phyloP scores from a whole-genome alignment of 2,113 vertebrate species.

The Sakesphorus luctuosus region DNA sequence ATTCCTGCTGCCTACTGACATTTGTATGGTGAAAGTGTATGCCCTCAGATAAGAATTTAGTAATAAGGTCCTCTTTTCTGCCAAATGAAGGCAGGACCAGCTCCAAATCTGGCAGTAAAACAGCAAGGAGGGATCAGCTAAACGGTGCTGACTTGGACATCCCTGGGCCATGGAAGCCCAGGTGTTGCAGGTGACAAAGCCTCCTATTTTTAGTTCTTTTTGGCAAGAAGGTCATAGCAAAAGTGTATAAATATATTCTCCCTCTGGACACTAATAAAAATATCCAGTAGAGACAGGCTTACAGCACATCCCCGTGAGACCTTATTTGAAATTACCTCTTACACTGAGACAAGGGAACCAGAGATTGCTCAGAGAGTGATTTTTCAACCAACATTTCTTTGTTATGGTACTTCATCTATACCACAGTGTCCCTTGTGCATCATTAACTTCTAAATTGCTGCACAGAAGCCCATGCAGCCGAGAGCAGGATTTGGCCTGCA shows the following conservation, averaged over 20 bases:
- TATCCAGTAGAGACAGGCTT: not conserved
- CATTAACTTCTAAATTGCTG: conserved; percentile 8
- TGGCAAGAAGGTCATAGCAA: not conserved
- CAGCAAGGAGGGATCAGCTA: not conserved
- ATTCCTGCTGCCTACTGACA: not conserved
- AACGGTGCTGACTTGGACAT: not conserved
- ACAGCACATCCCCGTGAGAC: not conserved
- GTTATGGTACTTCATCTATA: not conserved
- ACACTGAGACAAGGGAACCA: not conserved
- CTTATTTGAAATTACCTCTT: conserved; percentile 14
- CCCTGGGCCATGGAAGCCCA: not conserved
- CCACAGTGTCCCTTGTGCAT: conserved; percentile 14
- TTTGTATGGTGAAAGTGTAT: not conserved
- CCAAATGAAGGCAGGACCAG: not conserved
- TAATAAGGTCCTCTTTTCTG: not conserved
- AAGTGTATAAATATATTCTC: not conserved
- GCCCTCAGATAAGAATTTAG: not conserved
- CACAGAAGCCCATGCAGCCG: not conserved
- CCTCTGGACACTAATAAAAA: not conserved
- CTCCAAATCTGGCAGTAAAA: not conserved
- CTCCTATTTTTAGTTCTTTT: not conserved
- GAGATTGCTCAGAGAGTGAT: not conserved
- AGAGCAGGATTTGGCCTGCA: conserved; percentile 5
- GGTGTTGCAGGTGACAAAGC: not conserved
- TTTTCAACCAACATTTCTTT: conserved; percentile 25